Base-by-base conservation (phyloP, 2,797 vertebrate species). In the Sitta carolinensis region DNA sequence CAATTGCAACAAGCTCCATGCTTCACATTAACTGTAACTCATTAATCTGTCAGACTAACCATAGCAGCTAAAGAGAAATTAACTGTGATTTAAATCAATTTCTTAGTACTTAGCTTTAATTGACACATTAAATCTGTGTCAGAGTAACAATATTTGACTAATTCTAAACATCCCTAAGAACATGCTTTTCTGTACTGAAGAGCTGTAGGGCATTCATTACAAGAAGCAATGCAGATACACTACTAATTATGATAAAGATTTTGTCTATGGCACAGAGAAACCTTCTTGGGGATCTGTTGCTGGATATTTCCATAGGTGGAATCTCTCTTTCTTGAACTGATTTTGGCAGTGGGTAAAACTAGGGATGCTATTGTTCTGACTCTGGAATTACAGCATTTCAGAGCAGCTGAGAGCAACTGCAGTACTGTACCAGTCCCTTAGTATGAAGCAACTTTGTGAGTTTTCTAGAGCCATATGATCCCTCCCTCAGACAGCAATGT, bases 31-130 rank as follows among this genome's bases (percentile, higher is more conserved):
- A 89, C 45, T 87, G 84, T 48, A 84, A 64, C 48, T 87, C 90
- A 73, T 94, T 91, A 68, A 79, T 92, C 77, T 91, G 57, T 68
- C 80, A 91, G 89, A 79, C 73, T 93, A 87, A 89, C 45, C 18
- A 51, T 7, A 87, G 62, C 54, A 88, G 45, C 40, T 90, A 67
- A 96, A 84, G n/a, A 88, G 51, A 91, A 95, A 70, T 78, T 91
- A 90, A 89, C 61, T 77, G 52, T 84, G 93, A 92, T 94, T 96
- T 89, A 94, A 95, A 96, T 94, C 74, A 77, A 82, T 95, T 48
- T 19, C 32, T 70, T 55, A 78, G 17, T 84, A 73, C 34, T 96
- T 96, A 93, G 73, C 61, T 86, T 72, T 94, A 97, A 96, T 83
- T 92, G 89, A 94, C 67, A 80, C 6, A 15, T 87, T 94, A 93